Base-by-base conservation (phyloP, 1,140 invertebrate genomes). In the Cecropterus lyciades region DNA sequence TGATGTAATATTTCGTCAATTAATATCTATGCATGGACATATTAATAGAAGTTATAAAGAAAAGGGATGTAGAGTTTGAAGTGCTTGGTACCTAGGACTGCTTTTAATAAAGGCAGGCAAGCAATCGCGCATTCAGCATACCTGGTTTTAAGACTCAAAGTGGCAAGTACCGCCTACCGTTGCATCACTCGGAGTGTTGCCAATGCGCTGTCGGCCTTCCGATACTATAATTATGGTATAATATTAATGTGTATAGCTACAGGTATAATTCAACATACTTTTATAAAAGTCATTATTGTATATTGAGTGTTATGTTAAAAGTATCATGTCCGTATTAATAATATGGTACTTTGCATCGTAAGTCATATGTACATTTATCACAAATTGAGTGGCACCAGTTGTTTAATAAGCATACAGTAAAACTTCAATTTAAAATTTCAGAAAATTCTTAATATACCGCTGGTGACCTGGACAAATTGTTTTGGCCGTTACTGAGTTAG, bases 171-270 rank as follows among this genome's bases (percentile, higher is more conserved):
- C 56, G 42, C 56, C 24, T 30, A 24, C 56, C 43, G 24, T 59
- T 59, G 43, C 56, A 45, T 59, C 56, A 59, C 42, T 59, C 56
- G 56, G 56, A 59, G 24, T 20, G 43, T 46, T 57, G 55, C 55
- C 55, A 57, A 57, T 15, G 24, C 11, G 40, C 42, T 46, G n/a
- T 46, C 55, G 56, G 43, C 56, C 42, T 48, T 59, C 20, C 43
- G 43, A 59, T 30, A 46, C 24, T 59, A 46, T 33, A 17, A 24
- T 42, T 59, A 59, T 16, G 43, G 56, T 33, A 59, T 59, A 59
- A 30, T 46, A 7, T 52, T 7, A 30, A 52, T 53, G 15, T 16
- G 15, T 30, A 37, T 27, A 49, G 14, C 20, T 20, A 24, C 20
- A 40, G 33, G 7, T 43, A 43, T 14, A 43, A 43, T 14, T 14